Conservation (phyloP, 1,140 invertebrate genomes). For the Zaprionus taronus region DNA sequence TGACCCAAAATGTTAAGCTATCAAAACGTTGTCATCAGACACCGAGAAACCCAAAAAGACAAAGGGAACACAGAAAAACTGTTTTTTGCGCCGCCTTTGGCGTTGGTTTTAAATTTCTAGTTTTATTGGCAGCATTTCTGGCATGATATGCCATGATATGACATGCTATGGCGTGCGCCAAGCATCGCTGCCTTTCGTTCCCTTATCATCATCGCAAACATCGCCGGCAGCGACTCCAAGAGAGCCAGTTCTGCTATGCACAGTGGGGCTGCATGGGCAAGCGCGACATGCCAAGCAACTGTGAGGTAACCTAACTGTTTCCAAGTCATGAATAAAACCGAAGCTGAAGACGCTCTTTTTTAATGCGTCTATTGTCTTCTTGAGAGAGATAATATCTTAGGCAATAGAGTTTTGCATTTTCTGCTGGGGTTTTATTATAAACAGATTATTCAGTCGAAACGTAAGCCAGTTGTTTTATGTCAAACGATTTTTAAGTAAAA, state of each 20-base stretch:
- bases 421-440: conserved; percentile 39
- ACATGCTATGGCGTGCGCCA: conserved; percentile 54
- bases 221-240: conserved; percentile 44
- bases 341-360: conserved; percentile 14
- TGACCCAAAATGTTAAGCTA: conserved; percentile 61
- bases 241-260: conserved; percentile 74
- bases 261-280: conserved; percentile 56
- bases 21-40: conserved; percentile 69
- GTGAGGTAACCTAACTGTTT: conserved; percentile 48
- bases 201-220: conserved; percentile 65
- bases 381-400: conserved; percentile 51
- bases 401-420: conserved; percentile 10
- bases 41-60: conserved; percentile 24
- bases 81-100: conserved; percentile 46
- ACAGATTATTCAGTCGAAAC: conserved; percentile 33
- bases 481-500: conserved; percentile 1
- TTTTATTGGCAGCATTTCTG: conserved; percentile 62
- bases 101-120: conserved; percentile 68
- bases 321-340: conserved; percentile 3
- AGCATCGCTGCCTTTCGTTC: conserved; percentile 67
- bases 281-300: conserved; percentile 24
- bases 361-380: conserved; percentile 45
- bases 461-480: conserved; percentile 17
- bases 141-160: conserved; percentile 22
- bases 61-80: conserved; percentile 15